A percentile compares a stretch with the other conserved stretches of the same genome.
Conservation (phyloP, 2,797 vertebrate genomes). For the Potorous gilbertii region DNA sequence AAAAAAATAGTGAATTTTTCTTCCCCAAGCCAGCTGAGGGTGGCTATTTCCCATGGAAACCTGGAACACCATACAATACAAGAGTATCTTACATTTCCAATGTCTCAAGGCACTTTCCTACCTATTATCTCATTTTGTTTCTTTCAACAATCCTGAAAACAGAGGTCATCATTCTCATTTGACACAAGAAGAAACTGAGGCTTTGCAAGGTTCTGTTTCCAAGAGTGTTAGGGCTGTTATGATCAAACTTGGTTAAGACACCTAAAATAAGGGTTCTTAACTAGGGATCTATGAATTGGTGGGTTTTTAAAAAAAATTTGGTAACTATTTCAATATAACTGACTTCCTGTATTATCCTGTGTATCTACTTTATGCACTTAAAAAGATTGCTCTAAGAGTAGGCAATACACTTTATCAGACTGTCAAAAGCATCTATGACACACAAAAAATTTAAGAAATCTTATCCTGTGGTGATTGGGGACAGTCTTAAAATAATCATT, state of each 20-base stretch:
- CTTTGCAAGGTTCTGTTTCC: background rate
- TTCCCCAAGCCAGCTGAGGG: background rate
- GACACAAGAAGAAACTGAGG: background rate
- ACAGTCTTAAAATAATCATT: background rate
- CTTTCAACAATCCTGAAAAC: background rate
- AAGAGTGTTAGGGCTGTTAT: background rate
- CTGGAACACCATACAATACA: background rate
- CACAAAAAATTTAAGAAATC: background rate
- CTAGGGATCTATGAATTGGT: background rate
- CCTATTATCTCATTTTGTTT: background rate
- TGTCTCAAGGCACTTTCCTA: background rate
- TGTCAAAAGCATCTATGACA: background rate
- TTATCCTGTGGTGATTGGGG: background rate
- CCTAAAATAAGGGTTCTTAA: background rate
- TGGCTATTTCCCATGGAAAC: background rate
- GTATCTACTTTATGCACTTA: background rate
- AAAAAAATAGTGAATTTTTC: background rate
- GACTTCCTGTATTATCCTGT: background rate
- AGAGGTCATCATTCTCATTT: background rate
- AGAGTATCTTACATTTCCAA: background rate
- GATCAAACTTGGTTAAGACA: background rate
- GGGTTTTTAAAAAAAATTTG: background rate
- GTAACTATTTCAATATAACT: background rate
- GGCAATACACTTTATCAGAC: background rate
- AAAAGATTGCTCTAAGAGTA: background rate